Conservation (phyloP, 2,888 invertebrate genomes). For the Thera britannica region DNA sequence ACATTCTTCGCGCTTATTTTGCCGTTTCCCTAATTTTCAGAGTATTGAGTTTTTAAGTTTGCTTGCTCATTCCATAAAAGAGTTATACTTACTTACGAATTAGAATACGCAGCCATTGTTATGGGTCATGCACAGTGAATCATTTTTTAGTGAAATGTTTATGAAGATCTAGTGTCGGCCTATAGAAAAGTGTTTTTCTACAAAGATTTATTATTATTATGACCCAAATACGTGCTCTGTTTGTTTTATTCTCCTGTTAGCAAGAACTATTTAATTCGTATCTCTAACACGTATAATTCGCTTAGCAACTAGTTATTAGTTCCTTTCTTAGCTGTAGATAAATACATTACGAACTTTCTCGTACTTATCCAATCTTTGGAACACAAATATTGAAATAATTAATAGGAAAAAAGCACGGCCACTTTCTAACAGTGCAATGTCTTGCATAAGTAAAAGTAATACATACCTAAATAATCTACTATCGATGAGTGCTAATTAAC, state of each 20-base stretch:
- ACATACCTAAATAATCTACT: no score
- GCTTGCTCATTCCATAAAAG: conserved; percentile 28
- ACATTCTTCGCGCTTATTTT: conserved; percentile 67
- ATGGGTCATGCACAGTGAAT: no score
- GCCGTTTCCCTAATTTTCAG: conserved; percentile 49
- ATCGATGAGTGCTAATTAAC: no score
- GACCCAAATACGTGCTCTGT: conserved; percentile 23
- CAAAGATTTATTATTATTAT: conserved; percentile 10
- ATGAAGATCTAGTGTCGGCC: not conserved
- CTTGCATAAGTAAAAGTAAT: no score
- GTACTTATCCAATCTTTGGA: conserved; percentile 66
- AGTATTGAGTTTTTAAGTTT: conserved; percentile 47
- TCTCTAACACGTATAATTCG: conserved; percentile 48
- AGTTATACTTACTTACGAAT: not conserved
- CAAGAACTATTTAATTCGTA: conserved; percentile 29
- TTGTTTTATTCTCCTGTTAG: conserved; percentile 13
- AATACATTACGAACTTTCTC: conserved; percentile 66
- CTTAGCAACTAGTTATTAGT: conserved; percentile 61
- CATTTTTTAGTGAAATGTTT: not conserved
- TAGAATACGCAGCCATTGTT: no score
- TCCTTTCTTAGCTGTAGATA: conserved; percentile 57
- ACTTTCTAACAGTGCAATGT: conserved; percentile 37
- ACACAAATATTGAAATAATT: conserved; percentile 76
- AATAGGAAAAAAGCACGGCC: conserved; percentile 71
- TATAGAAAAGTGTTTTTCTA: not conserved